These are phyloP conservation scores for Hucho hucho DNA, from an alignment of 2,113 vertebrate species.

Conservation along the genomic window DNA sequence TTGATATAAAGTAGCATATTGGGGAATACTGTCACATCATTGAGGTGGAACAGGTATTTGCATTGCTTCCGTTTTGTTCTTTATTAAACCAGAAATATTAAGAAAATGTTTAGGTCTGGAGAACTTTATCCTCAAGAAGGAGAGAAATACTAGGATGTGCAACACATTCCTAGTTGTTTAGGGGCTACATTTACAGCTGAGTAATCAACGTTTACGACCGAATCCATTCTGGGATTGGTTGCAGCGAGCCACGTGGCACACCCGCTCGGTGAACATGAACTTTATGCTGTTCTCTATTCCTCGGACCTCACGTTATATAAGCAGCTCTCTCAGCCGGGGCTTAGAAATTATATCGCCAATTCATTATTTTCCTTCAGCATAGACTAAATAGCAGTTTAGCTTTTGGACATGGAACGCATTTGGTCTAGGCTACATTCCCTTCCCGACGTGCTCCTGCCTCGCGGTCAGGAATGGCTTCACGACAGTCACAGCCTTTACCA, in stretches of 20 bases:
- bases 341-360: conserved; percentile 71
- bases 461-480: conserved; percentile 76
- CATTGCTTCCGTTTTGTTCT: no score
- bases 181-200: conserved; percentile 99
- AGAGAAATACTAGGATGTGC: conserved; percentile 56
- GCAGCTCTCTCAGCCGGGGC: conserved; percentile 82
- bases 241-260: conserved; percentile 92
- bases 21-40: not conserved
- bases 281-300: conserved; percentile 98
- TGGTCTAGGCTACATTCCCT: conserved; percentile 46
- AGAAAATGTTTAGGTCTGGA: not conserved
- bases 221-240: conserved; percentile 93
- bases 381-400: not conserved
- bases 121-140: not conserved
- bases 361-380: conserved; percentile 37
- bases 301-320: conserved; percentile 84
- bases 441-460: conserved; percentile 21
- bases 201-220: conserved; percentile 99
- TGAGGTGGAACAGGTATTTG: no score
- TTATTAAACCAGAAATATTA: no score
- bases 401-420: not conserved
- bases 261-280: conserved; percentile 99
- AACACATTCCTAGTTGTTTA: conserved; percentile 99
- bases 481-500: conserved; percentile 68
- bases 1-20: no score